Percentiles rank a stretch among this genome's conserved stretches.
Evolutionary conservation across 35 echinoderm and acorn worm genomes (phyloP).

Genomic region (Ophioderma brevispina): DNA sequence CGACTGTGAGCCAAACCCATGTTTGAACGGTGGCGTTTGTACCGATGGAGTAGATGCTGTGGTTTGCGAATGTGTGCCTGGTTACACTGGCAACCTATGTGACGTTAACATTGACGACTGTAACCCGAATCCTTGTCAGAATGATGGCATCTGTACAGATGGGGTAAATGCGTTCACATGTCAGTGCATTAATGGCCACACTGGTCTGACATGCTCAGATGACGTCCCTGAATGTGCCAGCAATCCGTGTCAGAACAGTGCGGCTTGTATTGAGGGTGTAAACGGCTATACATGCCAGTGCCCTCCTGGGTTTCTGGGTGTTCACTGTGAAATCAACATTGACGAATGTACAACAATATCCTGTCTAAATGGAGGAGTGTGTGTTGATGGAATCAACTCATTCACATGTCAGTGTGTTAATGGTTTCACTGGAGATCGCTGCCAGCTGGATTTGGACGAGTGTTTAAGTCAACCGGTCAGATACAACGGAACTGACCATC

Average conservation of each 20-base stretch:
- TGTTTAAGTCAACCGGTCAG: conserved; percentile 43
- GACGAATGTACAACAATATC: conserved; percentile 46
- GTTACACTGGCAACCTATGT: conserved; percentile 43
- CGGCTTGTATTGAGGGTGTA: conserved; percentile 49
- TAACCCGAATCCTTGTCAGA: conserved; percentile 58
- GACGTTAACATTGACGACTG: conserved; percentile 59
- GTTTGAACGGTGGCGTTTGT: conserved; percentile 50
- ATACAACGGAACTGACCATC: conserved; percentile 24
- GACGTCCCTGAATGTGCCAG: conserved; percentile 63
- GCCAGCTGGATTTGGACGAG: conserved; percentile 38
- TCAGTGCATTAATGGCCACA: conserved; percentile 15
- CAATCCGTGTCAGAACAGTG: conserved; percentile 50
- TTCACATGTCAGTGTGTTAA: conserved; percentile 31
- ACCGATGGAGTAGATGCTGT: conserved; percentile 12
- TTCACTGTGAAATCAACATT: conserved; percentile 4
- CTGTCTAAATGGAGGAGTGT: conserved; percentile 46
- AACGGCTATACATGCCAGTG: conserved; percentile 63
- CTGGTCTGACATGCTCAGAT: conserved; percentile 32
- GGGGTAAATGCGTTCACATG: conserved; percentile 40
- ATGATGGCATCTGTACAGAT: conserved; percentile 57
- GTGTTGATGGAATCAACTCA: conserved; percentile 33
- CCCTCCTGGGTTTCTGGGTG: conserved; percentile 26
- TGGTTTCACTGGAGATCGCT: conserved; percentile 31
- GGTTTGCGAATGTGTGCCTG: conserved; percentile 35
- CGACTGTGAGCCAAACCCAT: conserved; percentile 46